phyloP scores from a whole-genome alignment of 1,140 invertebrate species.

The Drosophila bipectinata region DNA sequence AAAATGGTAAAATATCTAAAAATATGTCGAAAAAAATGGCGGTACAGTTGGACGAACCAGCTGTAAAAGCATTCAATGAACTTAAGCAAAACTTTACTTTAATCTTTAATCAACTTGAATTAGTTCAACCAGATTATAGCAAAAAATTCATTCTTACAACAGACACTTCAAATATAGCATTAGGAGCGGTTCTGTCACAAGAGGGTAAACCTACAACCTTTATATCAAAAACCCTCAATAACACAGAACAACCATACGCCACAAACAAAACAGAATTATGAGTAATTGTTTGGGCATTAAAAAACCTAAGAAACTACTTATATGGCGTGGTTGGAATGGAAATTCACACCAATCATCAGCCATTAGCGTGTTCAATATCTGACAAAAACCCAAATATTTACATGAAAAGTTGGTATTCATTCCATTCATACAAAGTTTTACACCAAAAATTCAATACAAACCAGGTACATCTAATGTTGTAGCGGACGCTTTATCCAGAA shows the following conservation, averaged over 20 bases:
- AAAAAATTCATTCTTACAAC: conserved; percentile 1
- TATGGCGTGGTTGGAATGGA: neutral
- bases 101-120: conserved; percentile 1
- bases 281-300: neutral
- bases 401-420: no score
- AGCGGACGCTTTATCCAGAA: neutral
- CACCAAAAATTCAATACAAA: no score
- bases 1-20: conserved; percentile 3
- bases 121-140: conserved; percentile 7
- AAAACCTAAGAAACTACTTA: neutral
- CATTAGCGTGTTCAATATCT: no score
- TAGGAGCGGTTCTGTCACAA: conserved; percentile 11
- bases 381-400: no score
- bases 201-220: conserved; percentile 1
- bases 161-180: no score
- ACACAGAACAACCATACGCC: neutral
- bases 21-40: neutral
- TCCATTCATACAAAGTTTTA: no score
- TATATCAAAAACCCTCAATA: neutral
- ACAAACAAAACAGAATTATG: neutral
- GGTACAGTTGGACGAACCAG: neutral
- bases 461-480: no score
- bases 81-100: neutral
- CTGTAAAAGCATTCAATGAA: neutral
- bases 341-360: neutral